Evolutionary conservation across 2,113 vertebrate species (phyloP).

Genomic region (Apodemus speciosus): DNA sequence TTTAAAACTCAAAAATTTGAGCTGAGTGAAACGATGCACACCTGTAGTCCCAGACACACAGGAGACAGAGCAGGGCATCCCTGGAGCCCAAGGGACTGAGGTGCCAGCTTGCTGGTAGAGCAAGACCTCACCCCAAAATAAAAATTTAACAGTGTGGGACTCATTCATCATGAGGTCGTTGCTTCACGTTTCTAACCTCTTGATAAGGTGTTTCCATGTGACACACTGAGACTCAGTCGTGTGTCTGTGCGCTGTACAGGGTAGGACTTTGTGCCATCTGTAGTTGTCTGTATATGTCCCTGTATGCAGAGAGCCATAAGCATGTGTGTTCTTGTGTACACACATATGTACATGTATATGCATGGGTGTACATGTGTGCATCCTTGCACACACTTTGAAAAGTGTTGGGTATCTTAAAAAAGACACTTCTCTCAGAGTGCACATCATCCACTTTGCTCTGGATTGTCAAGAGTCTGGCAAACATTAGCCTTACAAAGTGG

Average conservation of each 20-base stretch:
- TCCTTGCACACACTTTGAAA: not conserved
- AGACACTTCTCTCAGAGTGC: not conserved
- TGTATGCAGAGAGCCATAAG: not conserved
- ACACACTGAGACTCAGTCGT: not conserved
- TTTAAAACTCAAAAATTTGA: slow-evolving; percentile 20
- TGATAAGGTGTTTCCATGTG: not conserved
- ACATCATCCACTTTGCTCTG: not conserved
- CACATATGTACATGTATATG: slow-evolving; percentile 7
- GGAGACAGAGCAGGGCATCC: not conserved
- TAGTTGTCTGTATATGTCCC: slow-evolving; percentile 24
- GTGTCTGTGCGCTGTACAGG: not conserved
- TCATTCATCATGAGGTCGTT: not conserved
- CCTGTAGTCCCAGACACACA: not conserved
- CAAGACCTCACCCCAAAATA: not conserved
- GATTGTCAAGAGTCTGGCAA: not conserved
- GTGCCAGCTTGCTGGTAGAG: not conserved
- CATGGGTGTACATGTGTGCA: not conserved
- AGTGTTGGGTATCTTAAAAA: not conserved
- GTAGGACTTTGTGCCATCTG: not conserved
- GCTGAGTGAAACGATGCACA: not conserved
- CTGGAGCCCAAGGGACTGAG: not conserved
- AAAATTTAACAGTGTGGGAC: not conserved
- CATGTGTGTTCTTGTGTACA: not conserved
- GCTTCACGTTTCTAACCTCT: not conserved
- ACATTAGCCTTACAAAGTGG: not conserved